Percentiles rank a stretch among this genome's conserved stretches.
These are phyloP conservation scores for Sebastes kiyomatsui DNA, from an alignment of 2,797 vertebrate species.

Conservation along the genomic window DNA sequence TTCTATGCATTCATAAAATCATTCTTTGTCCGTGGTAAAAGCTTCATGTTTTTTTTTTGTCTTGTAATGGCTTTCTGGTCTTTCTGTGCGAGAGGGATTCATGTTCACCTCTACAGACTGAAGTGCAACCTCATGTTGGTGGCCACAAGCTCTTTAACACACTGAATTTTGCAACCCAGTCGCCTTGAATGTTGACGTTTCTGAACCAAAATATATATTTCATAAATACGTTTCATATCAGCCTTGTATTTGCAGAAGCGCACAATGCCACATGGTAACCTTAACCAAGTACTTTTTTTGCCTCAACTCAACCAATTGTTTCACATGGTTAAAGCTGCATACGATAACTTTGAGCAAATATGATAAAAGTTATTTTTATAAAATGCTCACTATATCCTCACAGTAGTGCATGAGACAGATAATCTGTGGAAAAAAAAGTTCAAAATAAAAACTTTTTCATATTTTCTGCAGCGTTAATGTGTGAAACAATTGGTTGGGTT, in stretches of 20 bases:
- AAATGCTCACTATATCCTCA: no score
- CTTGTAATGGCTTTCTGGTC: background rate
- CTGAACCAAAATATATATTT: background rate
- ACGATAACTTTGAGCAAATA: no score
- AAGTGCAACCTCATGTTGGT: background rate
- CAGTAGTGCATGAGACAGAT: no score
- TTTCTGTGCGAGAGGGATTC: background rate
- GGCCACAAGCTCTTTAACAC: background rate
- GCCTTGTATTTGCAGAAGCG: no score
- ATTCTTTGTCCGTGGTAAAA: slow-evolving; percentile 2
- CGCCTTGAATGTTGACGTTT: background rate
- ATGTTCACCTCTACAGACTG: background rate
- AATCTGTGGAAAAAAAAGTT: no score
- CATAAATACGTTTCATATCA: no score
- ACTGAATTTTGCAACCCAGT: background rate
- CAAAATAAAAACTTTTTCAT: no score
- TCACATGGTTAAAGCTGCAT: no score
- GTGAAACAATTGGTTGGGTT: background rate
- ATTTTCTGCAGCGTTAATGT: background rate
- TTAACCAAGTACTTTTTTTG: no score
- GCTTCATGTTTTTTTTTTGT: background rate
- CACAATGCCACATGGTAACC: no score
- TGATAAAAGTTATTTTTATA: no score
- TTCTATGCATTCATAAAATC: slow-evolving; percentile 17
- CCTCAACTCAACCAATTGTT: no score